Conservation (phyloP, 2,797 vertebrate genomes). For the Acropternis orthonyx region DNA sequence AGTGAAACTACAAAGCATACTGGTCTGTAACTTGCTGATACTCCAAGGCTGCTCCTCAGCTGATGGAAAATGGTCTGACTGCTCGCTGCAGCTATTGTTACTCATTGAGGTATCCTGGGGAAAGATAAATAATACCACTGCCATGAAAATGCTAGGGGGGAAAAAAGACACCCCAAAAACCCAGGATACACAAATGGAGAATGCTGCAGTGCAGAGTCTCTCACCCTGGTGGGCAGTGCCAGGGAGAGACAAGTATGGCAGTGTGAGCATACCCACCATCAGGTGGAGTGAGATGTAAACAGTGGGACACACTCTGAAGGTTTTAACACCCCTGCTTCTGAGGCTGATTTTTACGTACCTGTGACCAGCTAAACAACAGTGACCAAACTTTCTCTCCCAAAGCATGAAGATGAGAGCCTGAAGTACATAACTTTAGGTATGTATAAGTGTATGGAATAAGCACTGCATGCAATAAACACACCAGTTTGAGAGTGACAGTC, state of each 20-base stretch:
- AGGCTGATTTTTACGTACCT: neutral
- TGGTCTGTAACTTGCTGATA: neutral
- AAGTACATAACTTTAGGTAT: neutral
- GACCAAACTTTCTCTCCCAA: neutral
- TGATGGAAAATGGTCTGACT: neutral
- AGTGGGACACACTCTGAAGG: fast-evolving
- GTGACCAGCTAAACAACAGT: neutral
- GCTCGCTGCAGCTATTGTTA: neutral
- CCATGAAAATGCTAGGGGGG: neutral
- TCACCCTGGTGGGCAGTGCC: neutral
- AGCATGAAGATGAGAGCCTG: neutral
- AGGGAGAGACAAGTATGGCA: neutral
- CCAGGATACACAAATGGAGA: neutral
- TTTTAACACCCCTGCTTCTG: neutral
- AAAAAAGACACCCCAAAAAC: neutral
- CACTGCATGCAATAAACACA: neutral
- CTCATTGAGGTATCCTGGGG: neutral
- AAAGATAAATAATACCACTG: neutral
- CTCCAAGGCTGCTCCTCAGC: neutral
- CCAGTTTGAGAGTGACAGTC: neutral
- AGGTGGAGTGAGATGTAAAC: neutral
- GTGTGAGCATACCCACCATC: neutral
- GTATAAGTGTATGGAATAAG: neutral
- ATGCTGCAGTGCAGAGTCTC: neutral
- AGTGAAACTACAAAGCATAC: neutral